Conservation (phyloP, 2,797 vertebrate species). For the Paedocypris micromegethes region DNA sequence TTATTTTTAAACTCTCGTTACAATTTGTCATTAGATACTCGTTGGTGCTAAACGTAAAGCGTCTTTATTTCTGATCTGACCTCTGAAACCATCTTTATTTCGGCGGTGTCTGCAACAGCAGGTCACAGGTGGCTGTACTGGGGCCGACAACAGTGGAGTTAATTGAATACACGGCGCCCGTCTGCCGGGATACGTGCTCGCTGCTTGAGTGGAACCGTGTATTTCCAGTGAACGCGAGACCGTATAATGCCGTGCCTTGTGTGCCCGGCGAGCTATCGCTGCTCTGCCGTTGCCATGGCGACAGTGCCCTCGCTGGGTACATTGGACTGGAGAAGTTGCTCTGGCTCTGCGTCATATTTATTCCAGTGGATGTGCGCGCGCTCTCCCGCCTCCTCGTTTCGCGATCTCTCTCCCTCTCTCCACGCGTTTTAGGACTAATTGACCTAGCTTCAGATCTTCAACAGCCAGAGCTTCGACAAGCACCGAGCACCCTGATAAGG, state of each 20-base stretch:
- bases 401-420: conserved; percentile 42
- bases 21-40: too few species aligned
- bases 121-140: conserved; percentile 40
- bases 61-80: conserved; percentile 8
- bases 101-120: conserved; percentile 10
- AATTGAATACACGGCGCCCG: conserved; percentile 46
- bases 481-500: conserved; percentile 57
- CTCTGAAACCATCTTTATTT: conserved; percentile 18
- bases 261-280: conserved; percentile 67
- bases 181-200: conserved; percentile 41
- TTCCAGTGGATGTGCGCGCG: conserved; percentile 69
- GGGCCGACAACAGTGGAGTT: conserved; percentile 36
- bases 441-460: conserved; percentile 62
- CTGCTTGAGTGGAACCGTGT: conserved; percentile 40
- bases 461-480: conserved; percentile 45
- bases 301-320: conserved; percentile 74
- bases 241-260: conserved; percentile 58
- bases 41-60: too few species aligned
- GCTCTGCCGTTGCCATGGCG: conserved; percentile 81
- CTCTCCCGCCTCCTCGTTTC: conserved; percentile 46
- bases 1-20: too few species aligned
- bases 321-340: conserved; percentile 72
- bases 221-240: conserved; percentile 52
- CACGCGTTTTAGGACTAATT: conserved; percentile 54
- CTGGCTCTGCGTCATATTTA: conserved; percentile 78